Evolutionary conservation across 2,888 invertebrate genomes (phyloP).

Genomic region (Leptopterna dolabrata): DNA sequence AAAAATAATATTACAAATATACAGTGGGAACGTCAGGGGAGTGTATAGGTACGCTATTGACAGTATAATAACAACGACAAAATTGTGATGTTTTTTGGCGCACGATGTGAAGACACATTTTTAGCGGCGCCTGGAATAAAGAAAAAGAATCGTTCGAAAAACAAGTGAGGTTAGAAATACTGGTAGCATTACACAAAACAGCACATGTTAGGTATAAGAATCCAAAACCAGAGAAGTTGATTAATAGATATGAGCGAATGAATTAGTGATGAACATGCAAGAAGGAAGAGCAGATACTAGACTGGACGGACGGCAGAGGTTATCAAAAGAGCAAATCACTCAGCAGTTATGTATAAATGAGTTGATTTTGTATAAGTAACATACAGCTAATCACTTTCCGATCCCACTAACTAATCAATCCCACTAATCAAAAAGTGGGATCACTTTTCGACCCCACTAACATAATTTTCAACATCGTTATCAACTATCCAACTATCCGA

Average conservation of each 20-base stretch:
- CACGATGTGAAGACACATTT: conserved; percentile 41
- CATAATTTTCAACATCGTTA: too few relatives aligned
- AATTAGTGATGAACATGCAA: background rate
- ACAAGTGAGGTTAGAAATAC: conserved; percentile 25
- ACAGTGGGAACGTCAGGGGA: background rate
- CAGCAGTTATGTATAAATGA: too few relatives aligned
- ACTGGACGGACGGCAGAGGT: too few relatives aligned
- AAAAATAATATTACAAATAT: background rate
- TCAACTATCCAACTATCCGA: too few relatives aligned
- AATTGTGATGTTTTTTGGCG: conserved; percentile 24
- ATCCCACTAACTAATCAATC: too few relatives aligned
- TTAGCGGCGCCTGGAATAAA: conserved; percentile 59
- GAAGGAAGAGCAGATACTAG: background rate
- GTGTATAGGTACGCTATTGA: conserved; percentile 19
- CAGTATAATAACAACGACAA: background rate
- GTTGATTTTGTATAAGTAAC: too few relatives aligned
- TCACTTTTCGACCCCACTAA: too few relatives aligned
- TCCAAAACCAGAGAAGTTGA: background rate
- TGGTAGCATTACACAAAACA: conserved; percentile 34
- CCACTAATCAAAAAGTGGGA: too few relatives aligned
- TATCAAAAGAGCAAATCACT: too few relatives aligned
- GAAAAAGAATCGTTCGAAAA: conserved; percentile 40
- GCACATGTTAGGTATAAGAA: background rate
- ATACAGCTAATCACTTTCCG: too few relatives aligned
- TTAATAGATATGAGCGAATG: background rate